Percentiles rank a stretch among this genome's conserved stretches.
Conservation (phyloP, 1,140 invertebrate genomes). For the Teleopsis dalmanni region DNA sequence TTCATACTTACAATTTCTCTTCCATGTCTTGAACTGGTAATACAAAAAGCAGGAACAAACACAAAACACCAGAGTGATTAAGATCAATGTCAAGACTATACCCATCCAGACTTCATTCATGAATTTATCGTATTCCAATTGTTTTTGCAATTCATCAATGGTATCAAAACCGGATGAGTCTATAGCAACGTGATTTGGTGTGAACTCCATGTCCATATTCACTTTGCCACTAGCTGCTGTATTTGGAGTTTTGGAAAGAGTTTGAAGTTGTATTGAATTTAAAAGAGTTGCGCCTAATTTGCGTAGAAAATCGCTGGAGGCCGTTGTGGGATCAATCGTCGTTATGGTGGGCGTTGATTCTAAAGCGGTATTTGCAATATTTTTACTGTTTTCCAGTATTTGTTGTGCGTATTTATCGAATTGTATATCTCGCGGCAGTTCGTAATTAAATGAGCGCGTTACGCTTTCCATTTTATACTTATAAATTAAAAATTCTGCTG, state of each 20-base stretch:
- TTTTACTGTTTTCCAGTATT: slow-evolving; percentile 27
- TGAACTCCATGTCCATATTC: slow-evolving; percentile 29
- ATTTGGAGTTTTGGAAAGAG: slow-evolving; percentile 8
- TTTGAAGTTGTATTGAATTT: slow-evolving; percentile 33
- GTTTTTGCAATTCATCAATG: slow-evolving; percentile 34
- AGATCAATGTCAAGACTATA: slow-evolving; percentile 36
- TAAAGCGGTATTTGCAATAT: not conserved
- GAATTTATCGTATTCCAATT: slow-evolving; percentile 41
- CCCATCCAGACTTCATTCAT: slow-evolving; percentile 44
- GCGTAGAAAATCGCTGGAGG: slow-evolving; percentile 30
- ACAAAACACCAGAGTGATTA: slow-evolving; percentile 42
- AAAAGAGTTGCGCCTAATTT: slow-evolving; percentile 32
- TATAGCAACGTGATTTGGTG: slow-evolving; percentile 27
- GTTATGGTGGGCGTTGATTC: slow-evolving; percentile 29
- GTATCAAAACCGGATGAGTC: slow-evolving; percentile 25
- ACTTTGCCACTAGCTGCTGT: not conserved
- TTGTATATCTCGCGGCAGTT: slow-evolving; percentile 34
- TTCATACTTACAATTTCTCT: slow-evolving; percentile 41
- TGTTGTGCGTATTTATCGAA: slow-evolving; percentile 35
- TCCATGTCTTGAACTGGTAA: slow-evolving; percentile 42
- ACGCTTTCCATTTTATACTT: slow-evolving; percentile 25
- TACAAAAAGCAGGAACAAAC: slow-evolving; percentile 42
- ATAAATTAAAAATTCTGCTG: not conserved
- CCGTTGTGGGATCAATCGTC: slow-evolving; percentile 14
- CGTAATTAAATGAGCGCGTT: slow-evolving; percentile 36